phyloP scores from a whole-genome alignment of 2,113 vertebrate species.

The Pelusios castaneus region DNA sequence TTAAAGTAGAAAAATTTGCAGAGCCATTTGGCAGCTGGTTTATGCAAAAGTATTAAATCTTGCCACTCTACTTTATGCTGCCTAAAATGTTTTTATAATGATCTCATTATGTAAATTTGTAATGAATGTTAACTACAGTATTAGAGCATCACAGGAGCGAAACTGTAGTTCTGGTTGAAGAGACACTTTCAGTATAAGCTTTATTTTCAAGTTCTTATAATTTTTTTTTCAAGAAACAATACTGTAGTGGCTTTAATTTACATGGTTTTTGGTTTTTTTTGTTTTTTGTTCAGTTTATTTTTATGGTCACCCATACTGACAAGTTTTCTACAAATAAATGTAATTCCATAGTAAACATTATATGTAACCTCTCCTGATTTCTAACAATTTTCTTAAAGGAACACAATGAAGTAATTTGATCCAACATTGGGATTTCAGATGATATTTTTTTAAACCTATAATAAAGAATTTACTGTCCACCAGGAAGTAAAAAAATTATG shows the following conservation, averaged over 20 bases:
- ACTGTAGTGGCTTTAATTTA: neutral
- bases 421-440: neutral
- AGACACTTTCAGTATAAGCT: neutral
- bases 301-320: neutral
- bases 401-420: neutral
- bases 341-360: neutral
- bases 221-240: neutral
- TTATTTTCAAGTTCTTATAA: neutral
- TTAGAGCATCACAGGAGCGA: neutral
- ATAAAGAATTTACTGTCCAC: neutral
- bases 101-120: neutral
- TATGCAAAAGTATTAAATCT: neutral
- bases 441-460: neutral
- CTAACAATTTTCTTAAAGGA: neutral
- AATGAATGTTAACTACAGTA: neutral
- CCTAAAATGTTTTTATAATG: neutral
- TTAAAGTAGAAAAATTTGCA: neutral
- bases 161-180: neutral
- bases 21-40: neutral
- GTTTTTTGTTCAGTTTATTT: neutral
- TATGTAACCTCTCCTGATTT: neutral
- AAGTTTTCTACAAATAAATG: neutral
- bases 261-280: too few relatives aligned
- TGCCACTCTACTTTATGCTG: neutral
- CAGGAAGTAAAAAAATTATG: neutral